phyloP scores from a whole-genome alignment of 1,140 invertebrate genomes.

The Physella acuta region DNA sequence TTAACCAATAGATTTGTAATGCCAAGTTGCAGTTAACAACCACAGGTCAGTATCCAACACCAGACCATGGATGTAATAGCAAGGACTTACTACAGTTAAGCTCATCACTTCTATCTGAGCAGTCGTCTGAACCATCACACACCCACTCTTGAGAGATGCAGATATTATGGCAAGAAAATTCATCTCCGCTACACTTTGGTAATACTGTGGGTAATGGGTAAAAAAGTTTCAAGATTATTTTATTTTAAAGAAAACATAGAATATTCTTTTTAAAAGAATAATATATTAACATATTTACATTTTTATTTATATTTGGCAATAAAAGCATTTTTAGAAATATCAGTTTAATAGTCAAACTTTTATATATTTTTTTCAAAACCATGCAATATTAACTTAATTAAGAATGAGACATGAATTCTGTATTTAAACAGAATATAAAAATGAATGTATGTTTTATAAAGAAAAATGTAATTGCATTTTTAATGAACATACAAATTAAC shows the following conservation, averaged over 20 bases:
- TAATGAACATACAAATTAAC: no score
- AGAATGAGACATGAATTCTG: neutral
- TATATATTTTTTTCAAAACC: neutral
- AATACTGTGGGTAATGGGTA: constrained; percentile 30
- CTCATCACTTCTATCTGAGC: constrained; percentile 94
- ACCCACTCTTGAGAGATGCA: constrained; percentile 94
- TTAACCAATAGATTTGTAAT: neutral
- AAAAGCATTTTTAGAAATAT: neutral
- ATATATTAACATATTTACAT: neutral
- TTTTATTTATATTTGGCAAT: neutral
- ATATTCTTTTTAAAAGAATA: neutral
- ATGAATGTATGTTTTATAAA: no score
- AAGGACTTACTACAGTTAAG: constrained; percentile 39
- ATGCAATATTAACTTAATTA: neutral
- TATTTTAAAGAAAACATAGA: neutral
- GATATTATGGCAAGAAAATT: constrained; percentile 90
- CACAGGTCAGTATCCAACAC: neutral
- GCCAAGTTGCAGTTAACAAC: neutral
- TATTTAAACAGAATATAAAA: neutral
- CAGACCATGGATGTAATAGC: neutral
- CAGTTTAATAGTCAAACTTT: no score
- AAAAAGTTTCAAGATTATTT: neutral
- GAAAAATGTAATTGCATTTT: no score
- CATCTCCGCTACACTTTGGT: constrained; percentile 78
- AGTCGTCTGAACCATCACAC: constrained; percentile 92